phyloP scores from a whole-genome alignment of 2,888 invertebrate species.

The Caenorhabditis parvicauda region DNA sequence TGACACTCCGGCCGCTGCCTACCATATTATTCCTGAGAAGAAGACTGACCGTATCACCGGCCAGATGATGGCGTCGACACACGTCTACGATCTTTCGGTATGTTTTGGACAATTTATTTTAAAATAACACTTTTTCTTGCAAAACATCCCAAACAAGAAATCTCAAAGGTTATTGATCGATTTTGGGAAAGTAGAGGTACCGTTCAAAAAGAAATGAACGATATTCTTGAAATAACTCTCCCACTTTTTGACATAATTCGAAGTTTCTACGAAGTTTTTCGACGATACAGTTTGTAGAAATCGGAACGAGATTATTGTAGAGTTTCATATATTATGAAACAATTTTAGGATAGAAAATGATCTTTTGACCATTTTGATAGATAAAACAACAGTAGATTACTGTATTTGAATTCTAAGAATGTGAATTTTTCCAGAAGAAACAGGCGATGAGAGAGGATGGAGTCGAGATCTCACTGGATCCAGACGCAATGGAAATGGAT shows the following conservation, averaged over 20 bases:
- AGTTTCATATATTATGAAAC: no score
- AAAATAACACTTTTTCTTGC: not conserved
- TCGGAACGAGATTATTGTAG: no score
- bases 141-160: not conserved
- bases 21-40: constrained; percentile 91
- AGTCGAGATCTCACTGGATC: constrained; percentile 92
- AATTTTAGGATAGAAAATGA: no score
- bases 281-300: not conserved
- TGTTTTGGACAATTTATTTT: constrained; percentile 3
- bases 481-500: constrained; percentile 69
- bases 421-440: constrained; percentile 37
- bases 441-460: constrained; percentile 58
- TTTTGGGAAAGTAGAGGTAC: not conserved
- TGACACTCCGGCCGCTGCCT: constrained; percentile 71
- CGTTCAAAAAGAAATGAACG: not conserved
- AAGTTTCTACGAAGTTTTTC: not conserved
- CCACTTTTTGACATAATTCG: not conserved
- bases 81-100: constrained; percentile 88
- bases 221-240: not conserved
- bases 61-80: constrained; percentile 86
- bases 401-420: not conserved
- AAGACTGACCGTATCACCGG: constrained; percentile 77
- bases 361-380: not conserved
- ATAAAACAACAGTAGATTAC: not conserved
- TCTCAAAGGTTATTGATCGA: not conserved